Evolutionary conservation across 2,888 invertebrate genomes (phyloP).

Genomic region (Xestia c-nigrum): DNA sequence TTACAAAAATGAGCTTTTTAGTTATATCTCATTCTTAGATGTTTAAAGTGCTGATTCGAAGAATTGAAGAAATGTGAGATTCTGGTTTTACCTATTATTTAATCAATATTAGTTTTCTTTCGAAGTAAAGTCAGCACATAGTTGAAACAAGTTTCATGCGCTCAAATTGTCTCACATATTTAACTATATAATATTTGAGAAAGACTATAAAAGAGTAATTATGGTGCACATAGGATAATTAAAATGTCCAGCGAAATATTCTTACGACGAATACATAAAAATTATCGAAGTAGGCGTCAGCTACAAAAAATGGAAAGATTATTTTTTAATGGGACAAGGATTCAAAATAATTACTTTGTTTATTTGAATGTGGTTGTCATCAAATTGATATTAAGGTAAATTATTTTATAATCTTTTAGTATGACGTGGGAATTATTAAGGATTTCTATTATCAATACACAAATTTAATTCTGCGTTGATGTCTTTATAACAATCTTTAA

Average conservation of each 20-base stretch:
- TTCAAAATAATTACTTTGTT: conserved; percentile 31
- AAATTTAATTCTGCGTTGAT: background rate
- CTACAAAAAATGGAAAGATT: background rate
- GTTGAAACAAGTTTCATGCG: background rate
- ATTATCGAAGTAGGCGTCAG: background rate
- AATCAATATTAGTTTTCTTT: background rate
- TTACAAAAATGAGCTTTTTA: background rate
- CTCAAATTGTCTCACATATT: background rate
- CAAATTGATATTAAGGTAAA: conserved; percentile 26
- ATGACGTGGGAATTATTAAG: background rate
- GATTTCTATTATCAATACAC: background rate
- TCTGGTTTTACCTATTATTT: background rate
- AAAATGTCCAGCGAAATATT: background rate
- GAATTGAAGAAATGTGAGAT: background rate
- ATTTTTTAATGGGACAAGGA: conserved; percentile 11
- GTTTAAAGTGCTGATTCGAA: background rate
- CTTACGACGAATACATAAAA: background rate
- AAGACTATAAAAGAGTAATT: background rate
- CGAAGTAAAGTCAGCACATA: background rate
- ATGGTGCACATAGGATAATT: background rate
- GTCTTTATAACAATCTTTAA: background rate
- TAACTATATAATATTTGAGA: background rate
- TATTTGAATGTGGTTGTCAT: conserved; percentile 12
- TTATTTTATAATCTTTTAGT: background rate
- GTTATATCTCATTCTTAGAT: background rate